Evolutionary conservation across 2,113 vertebrate genomes (phyloP).

Genomic region (Rhadina sibilatrix): DNA sequence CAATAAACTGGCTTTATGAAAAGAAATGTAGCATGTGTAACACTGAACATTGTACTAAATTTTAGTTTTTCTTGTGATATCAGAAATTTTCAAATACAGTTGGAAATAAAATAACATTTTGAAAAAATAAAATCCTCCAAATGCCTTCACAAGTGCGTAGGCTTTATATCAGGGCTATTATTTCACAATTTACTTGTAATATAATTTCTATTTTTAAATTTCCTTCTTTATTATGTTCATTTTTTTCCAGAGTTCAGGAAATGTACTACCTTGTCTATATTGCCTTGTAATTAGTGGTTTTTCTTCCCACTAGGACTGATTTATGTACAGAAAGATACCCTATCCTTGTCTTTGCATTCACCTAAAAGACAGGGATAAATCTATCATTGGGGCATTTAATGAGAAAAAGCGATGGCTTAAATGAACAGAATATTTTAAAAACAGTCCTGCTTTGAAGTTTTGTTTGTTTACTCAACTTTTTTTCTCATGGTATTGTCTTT

Average conservation of each 20-base stretch:
- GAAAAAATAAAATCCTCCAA: not conserved
- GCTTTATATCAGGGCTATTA: not conserved
- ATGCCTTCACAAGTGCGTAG: not conserved
- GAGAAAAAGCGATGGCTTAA: not conserved
- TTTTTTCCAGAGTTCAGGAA: not conserved
- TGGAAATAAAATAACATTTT: not conserved
- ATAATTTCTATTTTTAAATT: not conserved
- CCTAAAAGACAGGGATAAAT: not conserved
- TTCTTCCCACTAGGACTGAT: not conserved
- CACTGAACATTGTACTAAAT: not conserved
- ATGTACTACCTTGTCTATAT: not conserved
- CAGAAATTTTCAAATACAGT: not conserved
- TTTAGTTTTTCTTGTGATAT: not conserved
- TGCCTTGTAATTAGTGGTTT: not conserved
- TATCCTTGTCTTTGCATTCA: not conserved
- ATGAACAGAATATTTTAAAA: not conserved
- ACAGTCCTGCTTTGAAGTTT: not conserved
- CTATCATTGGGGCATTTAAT: not conserved
- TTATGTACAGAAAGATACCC: not conserved
- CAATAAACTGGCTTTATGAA: not conserved
- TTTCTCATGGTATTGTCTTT: not conserved
- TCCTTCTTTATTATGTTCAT: not conserved
- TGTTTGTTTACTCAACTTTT: not conserved
- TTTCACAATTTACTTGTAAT: not conserved
- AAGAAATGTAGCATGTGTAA: not conserved